Evolutionary conservation across 2,113 vertebrate species (phyloP).

Genomic region (Vimba vimba): DNA sequence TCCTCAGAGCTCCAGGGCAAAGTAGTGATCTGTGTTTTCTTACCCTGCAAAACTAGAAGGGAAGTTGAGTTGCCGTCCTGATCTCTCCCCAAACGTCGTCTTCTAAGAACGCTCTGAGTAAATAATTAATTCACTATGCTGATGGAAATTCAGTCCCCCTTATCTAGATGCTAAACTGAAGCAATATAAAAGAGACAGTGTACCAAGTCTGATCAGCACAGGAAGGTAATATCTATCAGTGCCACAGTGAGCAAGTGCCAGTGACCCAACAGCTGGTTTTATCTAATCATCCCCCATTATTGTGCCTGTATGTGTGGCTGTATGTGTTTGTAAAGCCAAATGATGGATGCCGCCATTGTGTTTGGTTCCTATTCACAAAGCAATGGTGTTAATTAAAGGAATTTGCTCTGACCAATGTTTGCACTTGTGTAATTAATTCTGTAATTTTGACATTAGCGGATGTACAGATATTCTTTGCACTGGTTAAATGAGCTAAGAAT

Average conservation of each 20-base stretch:
- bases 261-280: conserved; percentile 16
- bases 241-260: conserved; percentile 11
- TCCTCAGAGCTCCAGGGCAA: neutral
- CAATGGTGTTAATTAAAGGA: conserved; percentile 15
- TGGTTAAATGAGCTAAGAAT: conserved; percentile 38
- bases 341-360: neutral
- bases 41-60: neutral
- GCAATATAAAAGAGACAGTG: neutral
- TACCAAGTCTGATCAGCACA: neutral
- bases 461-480: conserved; percentile 34
- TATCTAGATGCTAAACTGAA: neutral
- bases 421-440: conserved; percentile 33
- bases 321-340: neutral
- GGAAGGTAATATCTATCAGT: neutral
- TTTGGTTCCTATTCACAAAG: conserved; percentile 31
- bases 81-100: neutral
- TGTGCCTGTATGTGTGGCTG: neutral
- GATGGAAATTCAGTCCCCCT: neutral
- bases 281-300: conserved; percentile 24
- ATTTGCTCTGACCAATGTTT: conserved; percentile 25
- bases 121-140: neutral
- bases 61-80: neutral
- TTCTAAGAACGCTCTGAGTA: neutral
- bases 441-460: conserved; percentile 37
- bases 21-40: neutral